These are phyloP conservation scores for Turnix velox DNA, from an alignment of 2,113 vertebrate species.

Conservation along the genomic window DNA sequence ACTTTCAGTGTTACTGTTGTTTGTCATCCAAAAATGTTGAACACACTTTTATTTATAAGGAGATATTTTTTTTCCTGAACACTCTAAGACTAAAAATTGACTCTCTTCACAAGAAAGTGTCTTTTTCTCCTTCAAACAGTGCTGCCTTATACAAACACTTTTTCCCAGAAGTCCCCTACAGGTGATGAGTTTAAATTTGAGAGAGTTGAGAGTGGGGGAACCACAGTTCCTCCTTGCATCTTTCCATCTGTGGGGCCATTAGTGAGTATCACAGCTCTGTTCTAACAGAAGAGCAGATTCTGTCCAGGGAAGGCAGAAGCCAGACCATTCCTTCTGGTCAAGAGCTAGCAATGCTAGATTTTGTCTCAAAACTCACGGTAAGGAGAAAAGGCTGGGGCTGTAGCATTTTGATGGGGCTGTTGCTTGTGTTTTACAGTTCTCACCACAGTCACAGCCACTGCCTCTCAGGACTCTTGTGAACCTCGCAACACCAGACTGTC, in stretches of 20 bases:
- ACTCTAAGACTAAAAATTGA: neutral
- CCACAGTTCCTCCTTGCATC: neutral
- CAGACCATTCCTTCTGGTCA: fast-evolving
- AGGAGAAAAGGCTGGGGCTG: neutral
- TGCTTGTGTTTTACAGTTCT: neutral
- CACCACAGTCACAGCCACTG: fast-evolving
- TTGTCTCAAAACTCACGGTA: neutral
- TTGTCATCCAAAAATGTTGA: neutral
- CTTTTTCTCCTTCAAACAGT: neutral
- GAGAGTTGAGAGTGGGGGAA: neutral
- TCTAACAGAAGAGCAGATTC: neutral
- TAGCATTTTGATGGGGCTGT: neutral
- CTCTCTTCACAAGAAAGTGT: neutral
- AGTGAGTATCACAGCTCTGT: neutral
- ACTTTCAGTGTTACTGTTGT: neutral
- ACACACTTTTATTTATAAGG: neutral
- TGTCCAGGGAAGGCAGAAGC: neutral
- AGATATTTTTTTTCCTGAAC: neutral
- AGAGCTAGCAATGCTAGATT: neutral
- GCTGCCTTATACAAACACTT: neutral
- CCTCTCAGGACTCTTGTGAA: neutral
- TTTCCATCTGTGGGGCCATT: fast-evolving
- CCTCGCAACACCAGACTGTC: neutral
- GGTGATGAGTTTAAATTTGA: neutral
- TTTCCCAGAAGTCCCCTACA: neutral